These are phyloP conservation scores for Heterotis niloticus DNA, from an alignment of 2,113 vertebrate species.

Conservation along the genomic window DNA sequence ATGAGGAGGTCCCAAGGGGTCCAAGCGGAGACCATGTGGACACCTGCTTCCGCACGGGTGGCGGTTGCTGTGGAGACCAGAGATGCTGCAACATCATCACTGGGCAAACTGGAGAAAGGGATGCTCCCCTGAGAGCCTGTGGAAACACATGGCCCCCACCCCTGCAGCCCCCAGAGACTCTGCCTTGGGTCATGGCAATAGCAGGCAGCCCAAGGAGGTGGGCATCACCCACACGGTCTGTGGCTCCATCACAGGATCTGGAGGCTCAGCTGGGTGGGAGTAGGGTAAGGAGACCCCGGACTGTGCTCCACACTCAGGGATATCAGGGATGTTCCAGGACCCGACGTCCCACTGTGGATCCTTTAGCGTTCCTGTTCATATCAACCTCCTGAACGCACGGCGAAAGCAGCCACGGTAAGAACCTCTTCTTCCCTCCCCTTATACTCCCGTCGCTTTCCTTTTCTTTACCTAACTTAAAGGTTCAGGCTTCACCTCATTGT, in stretches of 20 bases:
- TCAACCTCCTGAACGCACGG: constrained; percentile 68
- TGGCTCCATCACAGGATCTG: background rate
- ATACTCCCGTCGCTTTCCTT: background rate
- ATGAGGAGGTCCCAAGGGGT: constrained; percentile 1
- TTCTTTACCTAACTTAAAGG: background rate
- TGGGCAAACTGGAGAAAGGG: constrained; percentile 41
- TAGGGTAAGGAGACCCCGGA: background rate
- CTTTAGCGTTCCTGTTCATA: constrained; percentile 72
- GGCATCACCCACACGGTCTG: background rate
- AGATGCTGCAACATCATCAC: constrained; percentile 20
- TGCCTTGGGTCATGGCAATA: constrained; percentile 26
- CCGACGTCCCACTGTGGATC: constrained; percentile 59
- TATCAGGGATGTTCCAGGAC: constrained; percentile 53
- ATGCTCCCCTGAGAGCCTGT: constrained; percentile 43
- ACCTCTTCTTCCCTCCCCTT: background rate
- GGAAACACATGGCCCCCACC: constrained; percentile 15
- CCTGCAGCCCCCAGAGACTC: constrained; percentile 32
- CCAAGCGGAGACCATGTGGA: constrained; percentile 48
- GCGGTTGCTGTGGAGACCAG: constrained; percentile 63
- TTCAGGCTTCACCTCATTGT: background rate
- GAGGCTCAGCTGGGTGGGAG: background rate
- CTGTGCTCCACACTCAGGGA: constrained; percentile 23
- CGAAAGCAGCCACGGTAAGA: constrained; percentile 68
- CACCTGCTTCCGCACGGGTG: constrained; percentile 54
- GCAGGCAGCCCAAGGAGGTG: background rate